These are phyloP conservation scores for Calonectris borealis DNA, from an alignment of 2,113 vertebrate genomes.

Conservation along the genomic window DNA sequence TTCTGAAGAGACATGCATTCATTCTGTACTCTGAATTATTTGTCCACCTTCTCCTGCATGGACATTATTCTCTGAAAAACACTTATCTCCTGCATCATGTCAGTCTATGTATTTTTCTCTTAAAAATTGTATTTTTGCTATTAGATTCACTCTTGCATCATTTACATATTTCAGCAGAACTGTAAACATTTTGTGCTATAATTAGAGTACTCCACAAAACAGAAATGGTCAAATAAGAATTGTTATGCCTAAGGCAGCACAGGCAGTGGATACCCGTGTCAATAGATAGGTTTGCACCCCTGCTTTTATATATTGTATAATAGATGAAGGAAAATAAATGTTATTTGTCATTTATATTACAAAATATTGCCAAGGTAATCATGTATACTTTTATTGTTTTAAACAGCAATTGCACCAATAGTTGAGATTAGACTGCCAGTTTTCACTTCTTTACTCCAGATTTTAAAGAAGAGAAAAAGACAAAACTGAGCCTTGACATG, in stretches of 20 bases:
- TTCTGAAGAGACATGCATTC: constrained; percentile 1
- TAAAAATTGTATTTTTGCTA: not conserved
- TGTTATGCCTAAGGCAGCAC: not conserved
- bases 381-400: not conserved
- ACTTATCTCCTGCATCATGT: not conserved
- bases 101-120: not conserved
- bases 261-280: not conserved
- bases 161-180: not conserved
- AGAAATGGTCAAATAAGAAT: not conserved
- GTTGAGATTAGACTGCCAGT: not conserved
- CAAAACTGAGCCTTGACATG: accelerated
- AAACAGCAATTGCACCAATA: not conserved
- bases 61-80: not conserved
- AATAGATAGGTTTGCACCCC: not conserved
- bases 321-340: not conserved
- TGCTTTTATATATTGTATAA: not conserved
- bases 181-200: not conserved
- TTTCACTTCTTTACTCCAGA: not conserved
- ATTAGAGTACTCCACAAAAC: not conserved
- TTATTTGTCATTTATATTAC: not conserved
- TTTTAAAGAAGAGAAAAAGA: not conserved
- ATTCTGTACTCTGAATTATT: not conserved
- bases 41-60: not conserved
- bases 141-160: not conserved
- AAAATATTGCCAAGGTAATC: not conserved